Base-by-base conservation (phyloP, 2,113 vertebrate species). In the Archilochus colubris region DNA sequence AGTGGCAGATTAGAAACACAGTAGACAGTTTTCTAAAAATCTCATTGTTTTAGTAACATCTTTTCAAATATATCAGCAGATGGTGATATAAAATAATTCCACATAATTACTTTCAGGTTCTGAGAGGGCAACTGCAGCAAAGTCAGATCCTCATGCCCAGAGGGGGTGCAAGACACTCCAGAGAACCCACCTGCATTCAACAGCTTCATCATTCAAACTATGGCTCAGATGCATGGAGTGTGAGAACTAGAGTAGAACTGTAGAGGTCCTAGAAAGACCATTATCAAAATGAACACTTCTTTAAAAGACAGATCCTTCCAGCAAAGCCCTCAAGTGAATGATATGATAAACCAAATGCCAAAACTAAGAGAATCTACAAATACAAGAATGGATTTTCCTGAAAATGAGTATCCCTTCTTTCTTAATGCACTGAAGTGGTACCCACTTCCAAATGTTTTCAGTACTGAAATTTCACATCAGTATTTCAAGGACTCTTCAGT, bases 101-200 rank as follows among this genome's bases (percentile, higher is more conserved):
- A 69, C 6, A 30, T 73, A 72, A 79, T 64, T 76, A 79, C 40
- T 85, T 48, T 8, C 31, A 30, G 43, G 46, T 73, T 87, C 58
- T 84, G 44, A 72, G 66, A 51, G 50, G 61, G 67, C 28, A 87
- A 48, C 78, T 93, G 77, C 48, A 63, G 61, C 22, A 51, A 57
- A 67, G 15, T 68, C 3, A 0, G 6, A 51, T 10, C 28, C 54
- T 73, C 2, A 1, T 18, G 33, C 14, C 57, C 8, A 3, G 28
- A 48, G 36, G 31, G 0, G 1, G 63, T 40, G 33, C 51, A 84
- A 58, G 50, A 64, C 44, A n/a, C 61, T 44, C 12, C 1, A 17
- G 22, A 31, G 28, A 12, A 24, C n/a, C 21, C 40, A 75, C 33
- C 57, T 63, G 5, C 6, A 43, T 68, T 48, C 69, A 79, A 57